Evolutionary conservation across 2,797 vertebrate genomes (phyloP), one percentile per base, ranked within the genome.

Genomic region (Melanotaenia boesemani): DNA sequence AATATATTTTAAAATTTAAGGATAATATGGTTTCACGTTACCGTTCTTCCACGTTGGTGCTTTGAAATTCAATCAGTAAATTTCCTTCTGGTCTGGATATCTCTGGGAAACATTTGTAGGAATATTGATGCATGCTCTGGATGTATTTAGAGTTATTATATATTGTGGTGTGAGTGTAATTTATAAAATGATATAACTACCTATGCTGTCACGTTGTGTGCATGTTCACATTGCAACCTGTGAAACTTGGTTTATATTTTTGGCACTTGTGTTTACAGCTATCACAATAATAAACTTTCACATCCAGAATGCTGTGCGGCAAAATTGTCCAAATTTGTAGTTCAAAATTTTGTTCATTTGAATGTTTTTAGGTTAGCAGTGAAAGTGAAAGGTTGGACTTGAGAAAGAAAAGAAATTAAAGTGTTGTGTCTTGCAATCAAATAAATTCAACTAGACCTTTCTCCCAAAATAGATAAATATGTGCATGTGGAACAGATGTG

Each of bases 181-280:
- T 83, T 73, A 71, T 78, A 67, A 67, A 28, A 55, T 44, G 24
- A 84, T 82, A 83, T 85, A 91, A 91, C 22, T 22, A 11, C 28
- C 74, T 16, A 56, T 6, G 15, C 26, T 76, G 41, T 57, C 28
- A 56, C 32, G 7, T 39, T 46, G 15, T 48, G 4, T 48, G 10
- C 9, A 2, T 58, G 24, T 37, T 32, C 61, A 52, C 63, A 16
- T 70, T 34, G 36, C 6, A 15, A 39, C 22, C 9, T 44, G 48
- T 9, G 20, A 48, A 15, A 22, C 28, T n/a, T n/a, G 70, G 57
- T 5, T 66, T 39, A 30, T 4, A 8, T 48, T 20, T 20, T 41
- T 20, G 55, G 5, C 20, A n/a, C n/a, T 28, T 28, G 28, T 41
- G 13, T 46, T 46, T 20, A 46, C 44, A 20, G 18, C 44, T 20